Evolutionary conservation across 2,888 invertebrate species (phyloP).

Genomic region (Muscina levida): DNA sequence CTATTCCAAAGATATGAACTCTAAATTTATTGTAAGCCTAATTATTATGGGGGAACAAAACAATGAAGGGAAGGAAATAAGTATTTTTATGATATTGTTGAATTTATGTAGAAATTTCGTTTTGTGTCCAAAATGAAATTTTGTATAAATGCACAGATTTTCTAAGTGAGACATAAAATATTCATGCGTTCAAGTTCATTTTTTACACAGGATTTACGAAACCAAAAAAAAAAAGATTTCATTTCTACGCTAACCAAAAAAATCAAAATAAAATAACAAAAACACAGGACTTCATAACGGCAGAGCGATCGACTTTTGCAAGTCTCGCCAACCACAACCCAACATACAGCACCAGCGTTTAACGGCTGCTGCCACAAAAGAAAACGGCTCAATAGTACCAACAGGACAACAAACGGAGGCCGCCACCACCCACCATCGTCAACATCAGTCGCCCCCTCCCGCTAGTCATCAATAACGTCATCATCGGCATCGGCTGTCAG

Average conservation of each 20-base stretch:
- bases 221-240: constrained; percentile 65
- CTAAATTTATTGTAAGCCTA: not conserved
- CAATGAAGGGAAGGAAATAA: constrained; percentile 58
- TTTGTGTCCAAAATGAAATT: constrained; percentile 62
- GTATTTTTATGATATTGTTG: constrained; percentile 58
- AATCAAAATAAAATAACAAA: too few relatives aligned
- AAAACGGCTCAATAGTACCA: constrained; percentile 12
- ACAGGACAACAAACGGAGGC: constrained; percentile 10
- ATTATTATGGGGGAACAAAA: constrained; percentile 2
- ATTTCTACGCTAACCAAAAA: constrained; percentile 63
- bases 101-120: constrained; percentile 60
- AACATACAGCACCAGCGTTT: not conserved
- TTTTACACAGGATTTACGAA: constrained; percentile 77
- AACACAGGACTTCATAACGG: constrained; percentile 64
- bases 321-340: constrained; percentile 41
- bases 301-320: too few relatives aligned
- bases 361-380: not conserved
- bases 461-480: too few relatives aligned
- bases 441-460: too few relatives aligned
- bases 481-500: too few relatives aligned
- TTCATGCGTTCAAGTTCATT: constrained; percentile 70
- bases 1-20: not conserved
- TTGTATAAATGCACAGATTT: constrained; percentile 66
- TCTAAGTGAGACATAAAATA: constrained; percentile 69
- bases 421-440: not conserved